A percentile compares a stretch with the other conserved stretches of the same genome.
Evolutionary conservation across 2,888 invertebrate genomes (phyloP).

Genomic region (Reticulitermes lucifugus): DNA sequence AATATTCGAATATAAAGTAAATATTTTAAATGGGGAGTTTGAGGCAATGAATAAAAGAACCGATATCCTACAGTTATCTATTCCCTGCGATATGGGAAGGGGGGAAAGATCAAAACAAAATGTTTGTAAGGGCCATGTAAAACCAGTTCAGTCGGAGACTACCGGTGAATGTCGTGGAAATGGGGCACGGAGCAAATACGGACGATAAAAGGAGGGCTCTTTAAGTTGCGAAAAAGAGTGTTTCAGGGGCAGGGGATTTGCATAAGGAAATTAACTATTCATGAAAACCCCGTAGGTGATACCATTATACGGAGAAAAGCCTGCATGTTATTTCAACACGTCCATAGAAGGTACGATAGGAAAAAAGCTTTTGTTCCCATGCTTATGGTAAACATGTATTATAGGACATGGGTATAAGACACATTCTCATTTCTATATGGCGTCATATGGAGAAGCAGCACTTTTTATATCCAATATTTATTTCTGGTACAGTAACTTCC

Average conservation of each 20-base stretch:
- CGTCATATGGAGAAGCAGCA: background rate
- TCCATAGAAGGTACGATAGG: background rate
- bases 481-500: background rate
- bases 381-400: constrained; percentile 26
- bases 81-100: background rate
- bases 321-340: constrained; percentile 12
- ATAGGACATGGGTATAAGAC: background rate
- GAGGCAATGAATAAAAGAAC: no score
- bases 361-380: background rate
- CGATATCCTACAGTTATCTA: background rate
- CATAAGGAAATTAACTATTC: constrained; percentile 48
- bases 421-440: background rate
- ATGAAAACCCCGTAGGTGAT: constrained; percentile 47
- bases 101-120: background rate
- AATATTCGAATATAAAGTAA: no score
- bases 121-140: background rate
- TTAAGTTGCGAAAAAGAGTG: background rate
- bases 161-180: background rate
- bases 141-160: constrained; percentile 4
- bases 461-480: background rate
- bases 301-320: constrained; percentile 30
- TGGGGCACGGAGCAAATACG: background rate
- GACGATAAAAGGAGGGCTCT: background rate
- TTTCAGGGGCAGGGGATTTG: constrained; percentile 33
- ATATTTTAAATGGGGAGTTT: no score